Conservation (phyloP, 2,113 vertebrate genomes). For the Clarias batrachus region DNA sequence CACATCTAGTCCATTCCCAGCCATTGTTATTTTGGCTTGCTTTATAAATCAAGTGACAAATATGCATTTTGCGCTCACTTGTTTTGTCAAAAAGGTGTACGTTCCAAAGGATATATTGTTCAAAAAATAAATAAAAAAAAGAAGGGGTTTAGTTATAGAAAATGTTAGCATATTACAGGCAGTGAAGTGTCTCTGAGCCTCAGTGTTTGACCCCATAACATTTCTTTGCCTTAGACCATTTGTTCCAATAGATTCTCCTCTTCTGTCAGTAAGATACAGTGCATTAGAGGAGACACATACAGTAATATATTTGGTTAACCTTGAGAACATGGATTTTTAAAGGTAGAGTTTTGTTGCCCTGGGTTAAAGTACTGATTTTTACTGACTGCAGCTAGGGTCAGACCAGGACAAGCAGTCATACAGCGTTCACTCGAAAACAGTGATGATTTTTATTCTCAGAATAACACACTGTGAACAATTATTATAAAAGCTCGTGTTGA, state of each 20-base stretch:
- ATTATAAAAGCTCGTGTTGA: neutral
- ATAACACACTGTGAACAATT: neutral
- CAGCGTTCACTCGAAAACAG: neutral
- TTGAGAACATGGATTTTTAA: neutral
- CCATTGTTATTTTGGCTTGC: too few relatives aligned
- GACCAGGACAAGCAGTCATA: neutral
- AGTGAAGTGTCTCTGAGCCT: neutral
- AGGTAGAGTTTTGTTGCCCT: neutral
- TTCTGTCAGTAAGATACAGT: neutral
- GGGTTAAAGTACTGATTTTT: slow-evolving; percentile 23
- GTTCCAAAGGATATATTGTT: too few relatives aligned
- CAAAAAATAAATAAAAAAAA: too few relatives aligned
- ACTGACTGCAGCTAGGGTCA: slow-evolving; percentile 14
- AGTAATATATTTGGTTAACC: neutral
- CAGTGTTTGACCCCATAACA: neutral
- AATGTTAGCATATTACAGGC: neutral
- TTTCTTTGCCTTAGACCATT: neutral
- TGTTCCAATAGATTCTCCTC: neutral
- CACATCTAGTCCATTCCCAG: too few relatives aligned
- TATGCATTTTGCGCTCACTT: too few relatives aligned
- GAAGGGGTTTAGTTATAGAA: too few relatives aligned
- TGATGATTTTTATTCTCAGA: neutral
- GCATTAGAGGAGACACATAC: neutral
- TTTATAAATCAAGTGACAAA: too few relatives aligned
- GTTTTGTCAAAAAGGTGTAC: too few relatives aligned